phyloP scores from a whole-genome alignment of 1,140 invertebrate genomes.

The Coenobita brevimanus region DNA sequence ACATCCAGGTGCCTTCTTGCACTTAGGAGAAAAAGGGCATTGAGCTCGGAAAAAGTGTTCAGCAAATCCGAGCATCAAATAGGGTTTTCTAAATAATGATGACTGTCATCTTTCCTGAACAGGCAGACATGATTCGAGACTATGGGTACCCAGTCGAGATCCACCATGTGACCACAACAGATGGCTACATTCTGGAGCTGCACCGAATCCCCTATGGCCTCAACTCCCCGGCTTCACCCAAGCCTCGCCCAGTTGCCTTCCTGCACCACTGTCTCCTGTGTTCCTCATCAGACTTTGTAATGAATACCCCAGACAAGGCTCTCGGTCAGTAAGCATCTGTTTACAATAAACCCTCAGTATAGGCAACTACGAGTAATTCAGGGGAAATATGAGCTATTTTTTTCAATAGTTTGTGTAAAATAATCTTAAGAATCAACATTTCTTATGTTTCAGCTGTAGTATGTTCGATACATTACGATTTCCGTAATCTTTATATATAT shows the following conservation, averaged over 20 bases:
- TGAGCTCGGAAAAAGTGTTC: too few relatives aligned
- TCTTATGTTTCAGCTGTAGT: too few relatives aligned
- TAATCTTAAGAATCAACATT: too few relatives aligned
- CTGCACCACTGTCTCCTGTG: constrained; percentile 86
- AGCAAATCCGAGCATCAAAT: too few relatives aligned
- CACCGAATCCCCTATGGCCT: constrained; percentile 16
- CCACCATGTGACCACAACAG: neutral
- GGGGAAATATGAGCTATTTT: neutral
- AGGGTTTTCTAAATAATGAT: too few relatives aligned
- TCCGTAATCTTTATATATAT: too few relatives aligned
- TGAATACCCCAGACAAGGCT: constrained; percentile 78
- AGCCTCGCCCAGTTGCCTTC: constrained; percentile 75
- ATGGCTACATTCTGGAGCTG: constrained; percentile 13
- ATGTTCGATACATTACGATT: too few relatives aligned
- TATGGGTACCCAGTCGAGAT: constrained; percentile 17
- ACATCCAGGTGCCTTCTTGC: too few relatives aligned
- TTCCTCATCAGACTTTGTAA: constrained; percentile 84
- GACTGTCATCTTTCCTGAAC: neutral
- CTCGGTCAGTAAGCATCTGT: constrained; percentile 80
- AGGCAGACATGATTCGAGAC: neutral
- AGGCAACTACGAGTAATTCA: neutral
- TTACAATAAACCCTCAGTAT: too few relatives aligned
- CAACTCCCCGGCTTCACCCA: neutral
- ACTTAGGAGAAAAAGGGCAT: too few relatives aligned
- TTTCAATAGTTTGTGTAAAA: neutral